These are phyloP conservation scores for Pyxicephalus adspersus DNA, from an alignment of 2,113 vertebrate genomes.

Conservation along the genomic window DNA sequence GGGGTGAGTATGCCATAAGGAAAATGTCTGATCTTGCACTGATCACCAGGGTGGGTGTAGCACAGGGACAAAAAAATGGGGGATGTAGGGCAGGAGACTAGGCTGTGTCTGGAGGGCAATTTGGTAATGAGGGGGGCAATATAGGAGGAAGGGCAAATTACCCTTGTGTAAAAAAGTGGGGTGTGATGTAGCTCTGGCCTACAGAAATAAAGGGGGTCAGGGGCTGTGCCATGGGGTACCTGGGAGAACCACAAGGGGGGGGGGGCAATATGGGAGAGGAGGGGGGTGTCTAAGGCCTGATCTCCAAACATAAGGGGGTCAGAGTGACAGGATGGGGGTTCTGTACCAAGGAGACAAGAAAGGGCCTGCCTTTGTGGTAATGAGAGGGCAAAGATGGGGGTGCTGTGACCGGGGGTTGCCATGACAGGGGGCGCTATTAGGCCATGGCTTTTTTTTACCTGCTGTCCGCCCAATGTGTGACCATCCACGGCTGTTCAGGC, in stretches of 20 bases:
- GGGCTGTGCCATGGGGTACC: neutral
- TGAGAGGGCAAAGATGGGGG: neutral
- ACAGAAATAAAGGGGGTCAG: too few relatives aligned
- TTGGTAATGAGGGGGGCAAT: neutral
- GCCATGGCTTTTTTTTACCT: conserved; percentile 19
- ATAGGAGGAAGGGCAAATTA: neutral
- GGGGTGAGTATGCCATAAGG: neutral
- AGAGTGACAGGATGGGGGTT: too few relatives aligned
- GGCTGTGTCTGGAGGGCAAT: neutral
- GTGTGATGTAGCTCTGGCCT: too few relatives aligned
- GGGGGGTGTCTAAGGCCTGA: too few relatives aligned
- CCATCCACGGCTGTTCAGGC: conserved; percentile 39
- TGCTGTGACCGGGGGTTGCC: neutral
- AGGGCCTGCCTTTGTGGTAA: too few relatives aligned
- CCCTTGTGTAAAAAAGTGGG: neutral
- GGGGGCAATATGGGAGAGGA: too few relatives aligned
- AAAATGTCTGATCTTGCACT: neutral
- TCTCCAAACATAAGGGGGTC: too few relatives aligned
- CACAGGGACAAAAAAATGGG: too few relatives aligned
- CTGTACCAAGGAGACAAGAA: too few relatives aligned
- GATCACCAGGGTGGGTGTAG: neutral
- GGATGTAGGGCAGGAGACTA: too few relatives aligned
- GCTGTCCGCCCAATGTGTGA: conserved; percentile 34
- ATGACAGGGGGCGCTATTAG: neutral
- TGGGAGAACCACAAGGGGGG: too few relatives aligned